phyloP scores from a whole-genome alignment of 2,797 vertebrate species.

The Sebastes hubbsi region DNA sequence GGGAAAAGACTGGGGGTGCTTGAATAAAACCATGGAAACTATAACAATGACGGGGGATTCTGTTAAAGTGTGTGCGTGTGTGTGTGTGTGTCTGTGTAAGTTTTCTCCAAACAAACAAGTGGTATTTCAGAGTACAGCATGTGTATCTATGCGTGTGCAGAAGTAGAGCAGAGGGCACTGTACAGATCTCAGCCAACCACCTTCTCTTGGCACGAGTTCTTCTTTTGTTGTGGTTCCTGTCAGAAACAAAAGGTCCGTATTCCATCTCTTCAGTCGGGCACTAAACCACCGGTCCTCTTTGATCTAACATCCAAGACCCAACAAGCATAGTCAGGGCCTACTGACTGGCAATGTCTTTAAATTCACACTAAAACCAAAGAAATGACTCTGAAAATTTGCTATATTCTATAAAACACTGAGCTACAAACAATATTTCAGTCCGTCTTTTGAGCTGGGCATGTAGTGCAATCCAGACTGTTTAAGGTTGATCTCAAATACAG shows the following conservation, averaged over 20 bases:
- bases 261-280: slow-evolving; percentile 13
- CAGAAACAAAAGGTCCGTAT: slow-evolving; percentile 53
- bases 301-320: slow-evolving; percentile 6
- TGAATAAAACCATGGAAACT: slow-evolving; percentile 69
- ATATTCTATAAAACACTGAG: not conserved
- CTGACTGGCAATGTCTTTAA: not conserved
- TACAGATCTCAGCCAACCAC: slow-evolving; percentile 47
- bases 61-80: slow-evolving; percentile 8
- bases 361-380: not conserved
- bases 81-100: not conserved
- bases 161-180: slow-evolving; percentile 39
- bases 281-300: slow-evolving; percentile 25
- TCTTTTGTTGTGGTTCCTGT: slow-evolving; percentile 67
- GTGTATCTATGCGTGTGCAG: not conserved
- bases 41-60: slow-evolving; percentile 56
- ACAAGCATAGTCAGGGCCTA: not conserved
- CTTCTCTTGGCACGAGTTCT: slow-evolving; percentile 59
- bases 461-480: slow-evolving; percentile 11
- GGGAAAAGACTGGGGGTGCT: slow-evolving; percentile 44
- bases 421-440: slow-evolving; percentile 16
- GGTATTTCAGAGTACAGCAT: slow-evolving; percentile 15
- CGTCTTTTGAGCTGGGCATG: slow-evolving; percentile 6
- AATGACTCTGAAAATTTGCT: not conserved
- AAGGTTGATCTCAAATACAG: slow-evolving; percentile 52
- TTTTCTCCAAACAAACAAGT: slow-evolving; percentile 61